Evolutionary conservation across 2,888 invertebrate genomes (phyloP).

Genomic region (Trachelus troglodyta): DNA sequence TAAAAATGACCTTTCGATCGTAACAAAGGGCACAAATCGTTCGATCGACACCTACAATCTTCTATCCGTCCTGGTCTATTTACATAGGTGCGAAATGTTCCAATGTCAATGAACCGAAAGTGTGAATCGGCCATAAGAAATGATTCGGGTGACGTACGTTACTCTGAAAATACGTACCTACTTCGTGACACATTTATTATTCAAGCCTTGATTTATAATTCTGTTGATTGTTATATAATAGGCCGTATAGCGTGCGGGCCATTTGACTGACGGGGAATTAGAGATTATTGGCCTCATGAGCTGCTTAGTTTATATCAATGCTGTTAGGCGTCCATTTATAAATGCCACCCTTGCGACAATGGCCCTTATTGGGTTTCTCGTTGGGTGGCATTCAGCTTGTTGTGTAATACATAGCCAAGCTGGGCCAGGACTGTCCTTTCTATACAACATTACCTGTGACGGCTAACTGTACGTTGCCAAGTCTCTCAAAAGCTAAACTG

Average conservation of each 20-base stretch:
- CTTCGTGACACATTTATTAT: not conserved
- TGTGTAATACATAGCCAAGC: not conserved
- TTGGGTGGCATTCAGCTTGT: not conserved
- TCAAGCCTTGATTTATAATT: not conserved
- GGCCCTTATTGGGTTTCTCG: conserved; percentile 1
- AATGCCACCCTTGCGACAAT: conserved; percentile 25
- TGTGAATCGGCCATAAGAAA: not conserved
- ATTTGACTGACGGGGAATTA: conserved; percentile 37
- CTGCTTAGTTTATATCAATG: conserved; percentile 25
- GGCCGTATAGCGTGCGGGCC: conserved; percentile 23
- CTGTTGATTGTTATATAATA: conserved; percentile 3
- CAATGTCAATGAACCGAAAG: no score
- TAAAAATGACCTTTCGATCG: not conserved
- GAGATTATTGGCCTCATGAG: conserved; percentile 40
- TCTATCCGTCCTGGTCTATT: no score
- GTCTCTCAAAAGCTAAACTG: not conserved
- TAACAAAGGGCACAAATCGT: not conserved
- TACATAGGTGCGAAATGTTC: no score
- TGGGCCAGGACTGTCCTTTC: not conserved
- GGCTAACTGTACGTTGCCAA: not conserved
- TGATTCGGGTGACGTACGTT: conserved; percentile 6
- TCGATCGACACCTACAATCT: not conserved
- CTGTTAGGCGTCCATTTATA: conserved; percentile 38
- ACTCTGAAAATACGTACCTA: not conserved
- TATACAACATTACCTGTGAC: not conserved